Evolutionary conservation across 1,140 invertebrate genomes (phyloP).

Genomic region (Drosophila micromelanica): DNA sequence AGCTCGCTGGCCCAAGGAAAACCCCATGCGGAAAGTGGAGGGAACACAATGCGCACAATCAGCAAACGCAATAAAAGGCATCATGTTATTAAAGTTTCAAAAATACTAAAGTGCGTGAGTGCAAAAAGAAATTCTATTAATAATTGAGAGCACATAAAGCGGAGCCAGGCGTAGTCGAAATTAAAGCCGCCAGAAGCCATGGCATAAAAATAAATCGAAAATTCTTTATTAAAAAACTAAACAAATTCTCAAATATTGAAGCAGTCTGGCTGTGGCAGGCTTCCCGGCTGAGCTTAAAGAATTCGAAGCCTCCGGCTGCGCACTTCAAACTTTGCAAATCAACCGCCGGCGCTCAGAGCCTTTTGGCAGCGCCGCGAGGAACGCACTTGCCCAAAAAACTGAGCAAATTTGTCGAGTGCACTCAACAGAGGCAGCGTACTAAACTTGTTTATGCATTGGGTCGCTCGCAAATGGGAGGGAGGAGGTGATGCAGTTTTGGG

Average conservation of each 20-base stretch:
- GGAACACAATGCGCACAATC: slow-evolving; percentile 52
- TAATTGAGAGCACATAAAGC: slow-evolving; percentile 67
- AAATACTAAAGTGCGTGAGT: slow-evolving; percentile 77
- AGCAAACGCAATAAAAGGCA: slow-evolving; percentile 74
- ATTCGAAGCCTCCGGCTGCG: background rate
- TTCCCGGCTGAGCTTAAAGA: slow-evolving; percentile 12
- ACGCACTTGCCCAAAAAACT: slow-evolving; percentile 67
- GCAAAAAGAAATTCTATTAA: slow-evolving; percentile 73
- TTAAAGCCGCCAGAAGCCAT: slow-evolving; percentile 57
- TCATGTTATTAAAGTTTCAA: slow-evolving; percentile 81
- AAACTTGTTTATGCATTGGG: slow-evolving; percentile 66
- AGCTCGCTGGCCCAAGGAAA: slow-evolving; percentile 3
- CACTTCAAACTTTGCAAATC: slow-evolving; percentile 53
- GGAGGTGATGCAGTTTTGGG: background rate
- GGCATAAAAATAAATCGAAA: slow-evolving; percentile 72
- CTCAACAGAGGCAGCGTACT: slow-evolving; percentile 52
- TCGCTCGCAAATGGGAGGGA: background rate
- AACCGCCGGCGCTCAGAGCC: slow-evolving; percentile 50
- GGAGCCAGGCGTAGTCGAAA: slow-evolving; percentile 40
- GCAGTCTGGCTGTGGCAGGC: background rate
- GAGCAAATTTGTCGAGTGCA: slow-evolving; percentile 78
- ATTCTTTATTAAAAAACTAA: slow-evolving; percentile 77
- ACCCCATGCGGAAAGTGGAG: background rate
- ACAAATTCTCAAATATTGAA: slow-evolving; percentile 40
- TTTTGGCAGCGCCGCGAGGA: slow-evolving; percentile 20